A percentile compares a stretch with the other conserved stretches of the same genome.
Conservation (phyloP, 2,888 invertebrate genomes). For the Dolichomitus sp. region DNA sequence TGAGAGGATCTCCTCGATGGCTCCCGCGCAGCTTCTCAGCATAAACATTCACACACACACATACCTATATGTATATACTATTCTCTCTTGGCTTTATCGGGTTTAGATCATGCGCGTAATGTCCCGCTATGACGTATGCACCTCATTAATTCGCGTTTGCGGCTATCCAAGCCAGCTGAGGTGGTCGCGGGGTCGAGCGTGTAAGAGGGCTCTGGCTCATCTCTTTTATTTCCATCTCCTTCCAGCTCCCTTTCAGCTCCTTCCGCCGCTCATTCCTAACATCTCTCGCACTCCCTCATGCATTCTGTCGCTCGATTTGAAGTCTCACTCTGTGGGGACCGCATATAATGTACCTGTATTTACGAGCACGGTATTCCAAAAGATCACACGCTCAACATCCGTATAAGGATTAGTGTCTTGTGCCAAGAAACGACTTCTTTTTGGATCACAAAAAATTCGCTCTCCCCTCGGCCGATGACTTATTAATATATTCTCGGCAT, state of each 20-base stretch:
- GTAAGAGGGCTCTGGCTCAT: constrained; percentile 59
- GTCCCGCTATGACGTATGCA: constrained; percentile 78
- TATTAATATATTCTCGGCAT: constrained; percentile 19
- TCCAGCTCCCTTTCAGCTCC: constrained; percentile 44
- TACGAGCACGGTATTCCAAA: constrained; percentile 58
- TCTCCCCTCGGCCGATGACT: not conserved
- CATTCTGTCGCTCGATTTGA: constrained; percentile 64
- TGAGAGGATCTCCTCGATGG: constrained; percentile 53
- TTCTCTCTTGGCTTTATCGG: constrained; percentile 75
- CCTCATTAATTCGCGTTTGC: constrained; percentile 81
- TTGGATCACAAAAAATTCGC: constrained; percentile 12
- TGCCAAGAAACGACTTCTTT: constrained; percentile 11
- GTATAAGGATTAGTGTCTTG: constrained; percentile 52
- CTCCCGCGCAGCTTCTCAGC: constrained; percentile 30
- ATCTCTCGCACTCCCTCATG: constrained; percentile 50
- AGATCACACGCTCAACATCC: constrained; percentile 61
- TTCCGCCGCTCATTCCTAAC: constrained; percentile 15
- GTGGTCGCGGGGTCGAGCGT: constrained; percentile 67
- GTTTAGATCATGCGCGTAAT: constrained; percentile 80
- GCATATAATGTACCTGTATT: constrained; percentile 51
- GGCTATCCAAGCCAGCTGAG: constrained; percentile 67
- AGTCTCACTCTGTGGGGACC: constrained; percentile 62
- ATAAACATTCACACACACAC: constrained; percentile 29
- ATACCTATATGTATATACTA: constrained; percentile 6
- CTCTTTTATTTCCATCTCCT: constrained; percentile 64